These are phyloP conservation scores for Caenorhabditis sp. DNA, from an alignment of 2,888 invertebrate species.

Conservation along the genomic window DNA sequence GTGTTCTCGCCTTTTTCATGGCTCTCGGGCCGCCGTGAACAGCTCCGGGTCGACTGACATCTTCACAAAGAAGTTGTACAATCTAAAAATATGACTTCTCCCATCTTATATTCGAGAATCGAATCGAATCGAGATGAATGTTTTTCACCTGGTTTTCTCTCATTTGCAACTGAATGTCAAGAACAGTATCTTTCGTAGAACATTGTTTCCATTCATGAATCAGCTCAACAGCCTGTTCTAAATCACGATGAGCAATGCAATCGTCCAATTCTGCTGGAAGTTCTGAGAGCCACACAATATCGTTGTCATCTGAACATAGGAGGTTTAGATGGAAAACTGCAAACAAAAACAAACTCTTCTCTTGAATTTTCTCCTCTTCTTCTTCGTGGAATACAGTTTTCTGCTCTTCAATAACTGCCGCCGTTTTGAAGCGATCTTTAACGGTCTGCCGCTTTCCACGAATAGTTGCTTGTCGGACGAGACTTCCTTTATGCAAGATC, in stretches of 20 bases:
- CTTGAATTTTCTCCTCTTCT: conserved; percentile 22
- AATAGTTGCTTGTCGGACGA: conserved; percentile 76
- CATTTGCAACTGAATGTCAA: conserved; percentile 72
- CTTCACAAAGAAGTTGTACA: conserved; percentile 73
- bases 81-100: conserved; percentile 59
- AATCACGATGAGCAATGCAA: conserved; percentile 74
- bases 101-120: no score
- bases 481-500: conserved; percentile 69
- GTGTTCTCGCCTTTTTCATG: conserved; percentile 67
- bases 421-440: conserved; percentile 35
- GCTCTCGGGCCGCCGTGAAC: conserved; percentile 75
- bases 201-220: conserved; percentile 76
- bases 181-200: conserved; percentile 65
- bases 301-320: conserved; percentile 63
- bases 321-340: background rate
- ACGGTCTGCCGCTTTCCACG: conserved; percentile 68
- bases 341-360: background rate
- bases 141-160: conserved; percentile 71
- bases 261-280: conserved; percentile 76
- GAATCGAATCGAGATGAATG: background rate
- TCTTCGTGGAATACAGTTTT: conserved; percentile 23
- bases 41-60: conserved; percentile 73
- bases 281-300: conserved; percentile 72
- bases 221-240: conserved; percentile 77
- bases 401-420: conserved; percentile 8